Evolutionary conservation across 2,113 vertebrate genomes (phyloP).

Genomic region (Cyphomyrus plagiostoma): DNA sequence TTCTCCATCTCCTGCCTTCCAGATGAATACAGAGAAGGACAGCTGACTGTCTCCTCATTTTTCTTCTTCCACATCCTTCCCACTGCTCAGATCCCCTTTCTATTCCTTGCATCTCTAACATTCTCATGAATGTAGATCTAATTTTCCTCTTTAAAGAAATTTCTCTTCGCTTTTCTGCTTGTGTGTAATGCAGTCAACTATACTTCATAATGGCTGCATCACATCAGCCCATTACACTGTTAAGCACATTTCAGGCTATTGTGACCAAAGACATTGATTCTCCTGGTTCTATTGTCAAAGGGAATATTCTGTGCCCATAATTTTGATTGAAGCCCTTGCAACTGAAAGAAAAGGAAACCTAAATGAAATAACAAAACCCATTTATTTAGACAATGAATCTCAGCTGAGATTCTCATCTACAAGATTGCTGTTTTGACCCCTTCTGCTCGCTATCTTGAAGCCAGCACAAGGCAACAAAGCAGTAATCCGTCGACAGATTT

Average conservation of each 20-base stretch:
- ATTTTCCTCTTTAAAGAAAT: neutral
- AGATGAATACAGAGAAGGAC: neutral
- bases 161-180: neutral
- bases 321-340: neutral
- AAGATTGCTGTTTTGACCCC: slow-evolving; percentile 1
- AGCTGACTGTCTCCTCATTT: neutral
- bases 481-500: neutral
- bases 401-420: neutral
- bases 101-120: neutral
- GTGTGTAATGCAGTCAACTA: neutral
- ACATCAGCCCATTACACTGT: neutral
- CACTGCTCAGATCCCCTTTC: neutral
- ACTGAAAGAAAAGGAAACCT: neutral
- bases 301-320: neutral
- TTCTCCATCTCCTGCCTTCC: neutral
- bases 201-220: neutral
- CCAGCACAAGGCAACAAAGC: neutral
- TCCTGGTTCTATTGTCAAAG: neutral
- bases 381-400: slow-evolving; percentile 11
- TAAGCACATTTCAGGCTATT: slow-evolving; percentile 14
- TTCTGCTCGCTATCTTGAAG: neutral
- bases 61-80: neutral
- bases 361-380: slow-evolving; percentile 13
- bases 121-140: slow-evolving; percentile 3
- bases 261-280: neutral